These are phyloP conservation scores for Engraulis encrasicolus DNA, from an alignment of 2,113 vertebrate species.

Conservation along the genomic window DNA sequence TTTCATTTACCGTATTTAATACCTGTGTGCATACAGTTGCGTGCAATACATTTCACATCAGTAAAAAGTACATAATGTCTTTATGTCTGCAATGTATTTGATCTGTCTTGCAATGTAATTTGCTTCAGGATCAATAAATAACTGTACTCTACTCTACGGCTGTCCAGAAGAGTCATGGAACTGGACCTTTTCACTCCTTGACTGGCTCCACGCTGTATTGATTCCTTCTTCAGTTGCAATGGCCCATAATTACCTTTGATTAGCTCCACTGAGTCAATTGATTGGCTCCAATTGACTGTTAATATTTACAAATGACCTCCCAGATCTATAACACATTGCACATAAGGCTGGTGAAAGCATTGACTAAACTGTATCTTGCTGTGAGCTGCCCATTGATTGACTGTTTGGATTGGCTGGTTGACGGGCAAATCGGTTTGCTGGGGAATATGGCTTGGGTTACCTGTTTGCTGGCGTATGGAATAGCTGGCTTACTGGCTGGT, in stretches of 20 bases:
- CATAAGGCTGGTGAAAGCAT: background rate
- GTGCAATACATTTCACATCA: too few relatives aligned
- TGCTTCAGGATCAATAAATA: too few relatives aligned
- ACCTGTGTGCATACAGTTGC: too few relatives aligned
- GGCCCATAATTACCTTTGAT: background rate
- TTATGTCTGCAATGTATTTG: too few relatives aligned
- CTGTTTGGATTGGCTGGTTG: background rate
- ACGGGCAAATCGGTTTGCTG: background rate
- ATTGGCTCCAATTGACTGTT: background rate
- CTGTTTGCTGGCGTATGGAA: background rate
- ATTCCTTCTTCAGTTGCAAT: background rate
- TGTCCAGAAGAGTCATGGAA: background rate
- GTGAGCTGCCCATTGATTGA: background rate
- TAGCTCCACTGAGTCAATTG: background rate
- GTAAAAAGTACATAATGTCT: too few relatives aligned
- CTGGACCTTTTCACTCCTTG: background rate
- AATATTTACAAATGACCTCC: background rate
- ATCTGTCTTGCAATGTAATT: too few relatives aligned
- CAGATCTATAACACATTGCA: background rate
- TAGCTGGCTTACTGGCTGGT: background rate
- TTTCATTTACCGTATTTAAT: too few relatives aligned
- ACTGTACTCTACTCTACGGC: too few relatives aligned
- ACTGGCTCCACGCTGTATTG: background rate
- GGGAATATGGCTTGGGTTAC: too few relatives aligned
- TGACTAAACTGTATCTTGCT: background rate